Conservation (phyloP, 1,140 invertebrate species). For the Campodea augens region DNA sequence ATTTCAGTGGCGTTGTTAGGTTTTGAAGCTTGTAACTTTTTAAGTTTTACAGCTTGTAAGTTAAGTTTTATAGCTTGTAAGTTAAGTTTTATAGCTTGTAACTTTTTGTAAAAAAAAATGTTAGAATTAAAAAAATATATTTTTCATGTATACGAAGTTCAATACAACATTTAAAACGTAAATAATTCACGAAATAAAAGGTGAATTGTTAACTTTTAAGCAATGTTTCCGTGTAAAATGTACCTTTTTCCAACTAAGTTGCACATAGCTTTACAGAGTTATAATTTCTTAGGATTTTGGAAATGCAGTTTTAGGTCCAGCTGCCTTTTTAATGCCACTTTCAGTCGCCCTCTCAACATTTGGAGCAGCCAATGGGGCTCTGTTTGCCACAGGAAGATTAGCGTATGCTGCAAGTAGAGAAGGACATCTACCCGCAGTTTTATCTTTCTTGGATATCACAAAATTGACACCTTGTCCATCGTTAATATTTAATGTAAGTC, state of each 20-base stretch:
- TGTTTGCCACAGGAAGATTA: background rate
- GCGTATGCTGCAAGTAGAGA: background rate
- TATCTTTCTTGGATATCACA: background rate
- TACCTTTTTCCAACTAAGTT: constrained; percentile 26
- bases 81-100: no score
- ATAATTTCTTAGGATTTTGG: constrained; percentile 33
- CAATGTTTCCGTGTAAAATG: constrained; percentile 19
- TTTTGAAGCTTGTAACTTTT: no score
- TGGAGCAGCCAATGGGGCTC: constrained; percentile 33
- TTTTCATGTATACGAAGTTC: no score
- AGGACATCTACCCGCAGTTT: background rate
- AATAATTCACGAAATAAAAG: no score
- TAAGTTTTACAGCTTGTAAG: no score
- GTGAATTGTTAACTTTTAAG: no score
- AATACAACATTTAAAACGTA: no score
- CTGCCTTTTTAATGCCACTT: constrained; percentile 42
- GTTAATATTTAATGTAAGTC: background rate
- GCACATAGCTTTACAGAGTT: constrained; percentile 14
- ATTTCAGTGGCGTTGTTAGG: no score
- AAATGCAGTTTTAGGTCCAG: constrained; percentile 33
- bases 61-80: no score
- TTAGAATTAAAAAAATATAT: no score
- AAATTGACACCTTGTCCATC: background rate
- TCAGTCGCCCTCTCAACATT: constrained; percentile 54
- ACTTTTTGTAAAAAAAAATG: no score